Evolutionary conservation across 2,797 vertebrate species (phyloP), one percentile per base, ranked within the genome.

Genomic region (Buphagus erythrorhynchus): DNA sequence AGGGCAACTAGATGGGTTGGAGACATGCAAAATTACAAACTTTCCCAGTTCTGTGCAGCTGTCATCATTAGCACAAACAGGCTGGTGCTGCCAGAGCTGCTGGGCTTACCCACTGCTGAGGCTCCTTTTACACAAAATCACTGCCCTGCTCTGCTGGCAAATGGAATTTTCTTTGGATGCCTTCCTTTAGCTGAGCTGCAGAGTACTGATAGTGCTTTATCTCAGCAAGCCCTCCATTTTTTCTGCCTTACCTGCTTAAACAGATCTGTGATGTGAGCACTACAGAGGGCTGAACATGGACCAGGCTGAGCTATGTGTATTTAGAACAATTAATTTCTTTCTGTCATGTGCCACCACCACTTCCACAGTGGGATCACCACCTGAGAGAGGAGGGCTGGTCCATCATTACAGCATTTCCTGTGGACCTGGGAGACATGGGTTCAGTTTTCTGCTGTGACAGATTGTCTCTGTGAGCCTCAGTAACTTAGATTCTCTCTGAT

Each of bases 21-120:
- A 93, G 95, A 95, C 79, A 81, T 6, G 51, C 75, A 45, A 81
- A 90, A 66, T 84, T 33, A 71, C 36, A 83, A 95, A 78, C 75
- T 55, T 93, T 74, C 91, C 91, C 84, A 92, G 78, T 96, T 85
- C 89, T 76, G 54, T 95, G 94, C 95, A 97, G 94, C 93, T 97
- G 93, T 93, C 91, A 92, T 89, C 28, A 2, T 95, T 88, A 95
- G 85, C 81, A 94, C 84, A 90, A 94, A 79, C 65, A 93, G 62
- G 49, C 73, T 61, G 81, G 67, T 19, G 87, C 67, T 94, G 96
- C 92, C 96, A 94, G 92, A 52, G 80, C 94, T 95, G 84, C 92
- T 4, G 88, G 66, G 84, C 88, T 96, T 96, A 85, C 93, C 72
- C 79, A 5, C 85, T 57, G 67, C 80, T 58, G 71, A 45, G 86